A percentile compares a stretch with the other conserved stretches of the same genome.
Evolutionary conservation across 2,888 invertebrate genomes (phyloP).

Genomic region (Dasypogon diadema): DNA sequence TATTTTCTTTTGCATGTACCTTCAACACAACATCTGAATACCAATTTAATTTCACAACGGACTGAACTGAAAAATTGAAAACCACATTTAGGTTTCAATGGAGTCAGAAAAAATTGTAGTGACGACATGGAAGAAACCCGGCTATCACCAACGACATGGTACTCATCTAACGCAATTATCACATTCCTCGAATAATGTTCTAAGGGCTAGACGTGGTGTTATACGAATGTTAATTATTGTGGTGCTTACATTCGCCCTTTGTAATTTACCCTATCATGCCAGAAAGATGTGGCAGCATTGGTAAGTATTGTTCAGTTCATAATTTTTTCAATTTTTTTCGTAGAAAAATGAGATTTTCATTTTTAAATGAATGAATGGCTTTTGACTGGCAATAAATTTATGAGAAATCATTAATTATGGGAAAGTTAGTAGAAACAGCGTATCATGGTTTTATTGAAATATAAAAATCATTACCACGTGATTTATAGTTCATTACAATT

Average conservation of each 20-base stretch:
- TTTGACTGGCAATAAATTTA: too few relatives aligned
- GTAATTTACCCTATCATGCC: constrained; percentile 90
- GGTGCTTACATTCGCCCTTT: constrained; percentile 88
- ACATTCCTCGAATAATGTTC: constrained; percentile 80
- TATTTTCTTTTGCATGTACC: not conserved
- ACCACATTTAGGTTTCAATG: constrained; percentile 65
- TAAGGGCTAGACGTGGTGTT: constrained; percentile 85
- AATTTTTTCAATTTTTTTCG: too few relatives aligned
- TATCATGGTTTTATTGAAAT: too few relatives aligned
- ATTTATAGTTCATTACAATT: too few relatives aligned
- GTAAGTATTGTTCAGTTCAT: constrained; percentile 64
- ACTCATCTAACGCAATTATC: constrained; percentile 73
- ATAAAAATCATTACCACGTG: too few relatives aligned
- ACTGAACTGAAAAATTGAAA: not conserved
- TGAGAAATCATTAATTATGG: too few relatives aligned
- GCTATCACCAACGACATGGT: constrained; percentile 68
- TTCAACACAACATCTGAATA: constrained; percentile 62
- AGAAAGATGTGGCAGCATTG: constrained; percentile 90
- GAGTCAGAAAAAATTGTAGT: constrained; percentile 67
- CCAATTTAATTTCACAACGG: too few relatives aligned
- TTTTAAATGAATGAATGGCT: too few relatives aligned
- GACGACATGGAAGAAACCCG: constrained; percentile 65
- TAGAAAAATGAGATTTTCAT: too few relatives aligned
- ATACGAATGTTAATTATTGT: constrained; percentile 91
- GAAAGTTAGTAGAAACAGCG: too few relatives aligned